Conservation (phyloP, 2,888 invertebrate genomes). For the Oithona nana region DNA sequence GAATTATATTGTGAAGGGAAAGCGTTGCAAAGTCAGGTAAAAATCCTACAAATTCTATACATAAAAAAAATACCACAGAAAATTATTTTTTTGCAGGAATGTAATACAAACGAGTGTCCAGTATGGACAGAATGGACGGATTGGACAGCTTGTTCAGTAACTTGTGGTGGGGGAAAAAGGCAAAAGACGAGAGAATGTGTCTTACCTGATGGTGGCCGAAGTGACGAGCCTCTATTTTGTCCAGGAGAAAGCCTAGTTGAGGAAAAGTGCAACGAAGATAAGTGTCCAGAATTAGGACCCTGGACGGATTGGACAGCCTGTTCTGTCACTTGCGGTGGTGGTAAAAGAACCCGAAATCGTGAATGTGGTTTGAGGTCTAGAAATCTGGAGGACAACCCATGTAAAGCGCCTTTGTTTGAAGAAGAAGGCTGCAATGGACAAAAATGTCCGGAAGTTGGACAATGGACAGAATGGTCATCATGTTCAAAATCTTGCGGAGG, state of each 20-base stretch:
- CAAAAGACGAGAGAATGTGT: constrained; percentile 12
- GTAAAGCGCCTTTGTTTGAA: not conserved
- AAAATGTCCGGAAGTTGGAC: not conserved
- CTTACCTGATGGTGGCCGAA: not conserved
- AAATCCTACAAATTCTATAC: too few relatives aligned
- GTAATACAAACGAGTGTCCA: constrained; percentile 6
- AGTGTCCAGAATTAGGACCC: constrained; percentile 6
- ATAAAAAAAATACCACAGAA: too few relatives aligned
- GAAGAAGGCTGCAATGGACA: not conserved
- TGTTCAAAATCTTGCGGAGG: constrained; percentile 15
- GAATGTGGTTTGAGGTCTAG: constrained; percentile 5
- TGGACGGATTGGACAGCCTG: constrained; percentile 12
- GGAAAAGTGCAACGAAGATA: not conserved
- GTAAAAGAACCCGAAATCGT: not conserved
- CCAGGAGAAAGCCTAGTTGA: not conserved
- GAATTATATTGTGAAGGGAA: not conserved
- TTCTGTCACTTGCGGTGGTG: constrained; percentile 2
- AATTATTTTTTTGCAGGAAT: too few relatives aligned
- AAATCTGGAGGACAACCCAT: not conserved
- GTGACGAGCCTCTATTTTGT: not conserved
- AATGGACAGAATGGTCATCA: constrained; percentile 5
- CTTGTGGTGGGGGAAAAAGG: constrained; percentile 16
- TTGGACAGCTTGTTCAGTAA: constrained; percentile 7
- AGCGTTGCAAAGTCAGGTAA: not conserved
- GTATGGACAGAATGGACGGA: constrained; percentile 1